Evolutionary conservation across 2,113 vertebrate species (phyloP).

Genomic region (Misgurnus anguillicaudatus): DNA sequence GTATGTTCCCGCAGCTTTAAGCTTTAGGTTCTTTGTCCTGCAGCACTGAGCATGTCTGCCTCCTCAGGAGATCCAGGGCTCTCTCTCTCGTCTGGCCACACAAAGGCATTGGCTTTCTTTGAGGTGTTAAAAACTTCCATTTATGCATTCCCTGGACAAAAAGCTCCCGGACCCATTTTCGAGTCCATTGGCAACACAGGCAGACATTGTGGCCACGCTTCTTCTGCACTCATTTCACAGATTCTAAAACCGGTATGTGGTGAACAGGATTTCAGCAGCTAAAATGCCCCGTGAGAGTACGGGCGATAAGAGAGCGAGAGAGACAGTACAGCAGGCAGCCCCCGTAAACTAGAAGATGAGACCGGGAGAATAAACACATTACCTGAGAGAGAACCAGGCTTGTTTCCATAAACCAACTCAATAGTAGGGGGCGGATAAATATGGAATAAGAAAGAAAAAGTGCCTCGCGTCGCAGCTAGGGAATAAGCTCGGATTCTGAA

Average conservation of each 20-base stretch:
- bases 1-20: conserved; percentile 72
- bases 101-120: conserved; percentile 79
- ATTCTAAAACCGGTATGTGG: conserved; percentile 82
- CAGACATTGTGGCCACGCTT: conserved; percentile 81
- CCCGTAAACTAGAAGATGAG: conserved; percentile 76
- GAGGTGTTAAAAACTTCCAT: conserved; percentile 86
- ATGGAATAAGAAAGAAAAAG: conserved; percentile 20
- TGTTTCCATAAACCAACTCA: conserved; percentile 69
- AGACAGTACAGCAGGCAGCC: conserved; percentile 34
- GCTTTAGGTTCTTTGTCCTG: conserved; percentile 76
- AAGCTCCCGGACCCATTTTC: conserved; percentile 73
- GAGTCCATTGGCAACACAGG: conserved; percentile 76
- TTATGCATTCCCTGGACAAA: conserved; percentile 81
- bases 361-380: conserved; percentile 77
- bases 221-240: conserved; percentile 79
- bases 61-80: conserved; percentile 77
- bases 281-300: conserved; percentile 77
- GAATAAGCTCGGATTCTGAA: conserved; percentile 38
- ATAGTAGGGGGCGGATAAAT: conserved; percentile 46
- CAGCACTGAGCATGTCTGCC: conserved; percentile 77
- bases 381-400: conserved; percentile 69
- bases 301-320: conserved; percentile 79
- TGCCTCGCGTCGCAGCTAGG: conserved; percentile 28
- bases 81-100: conserved; percentile 76
- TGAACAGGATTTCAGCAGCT: conserved; percentile 81